Evolutionary conservation across 1,140 invertebrate genomes (phyloP).

Genomic region (Acyrthosiphon pisum): DNA sequence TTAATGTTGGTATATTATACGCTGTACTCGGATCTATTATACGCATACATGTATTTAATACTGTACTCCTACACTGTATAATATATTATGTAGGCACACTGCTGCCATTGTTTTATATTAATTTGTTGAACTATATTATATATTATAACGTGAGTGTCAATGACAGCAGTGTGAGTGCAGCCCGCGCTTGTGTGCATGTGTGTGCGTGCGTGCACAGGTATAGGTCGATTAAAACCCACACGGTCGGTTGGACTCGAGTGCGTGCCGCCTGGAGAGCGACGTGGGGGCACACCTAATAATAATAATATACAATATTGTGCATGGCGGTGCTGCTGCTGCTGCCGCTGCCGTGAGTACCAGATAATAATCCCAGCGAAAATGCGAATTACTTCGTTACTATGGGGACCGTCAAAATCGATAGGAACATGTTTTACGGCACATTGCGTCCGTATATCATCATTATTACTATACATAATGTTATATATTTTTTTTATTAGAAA

Average conservation of each 20-base stretch:
- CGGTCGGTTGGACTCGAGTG: constrained; percentile 27
- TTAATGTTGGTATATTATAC: neutral
- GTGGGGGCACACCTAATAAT: neutral
- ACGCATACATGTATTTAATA: neutral
- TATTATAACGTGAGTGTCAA: neutral
- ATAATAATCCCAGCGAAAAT: constrained; percentile 39
- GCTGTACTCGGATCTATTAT: neutral
- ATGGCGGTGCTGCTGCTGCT: neutral
- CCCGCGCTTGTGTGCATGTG: no score
- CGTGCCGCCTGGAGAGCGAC: neutral
- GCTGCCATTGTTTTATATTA: neutral
- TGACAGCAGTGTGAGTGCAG: neutral
- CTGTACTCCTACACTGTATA: neutral
- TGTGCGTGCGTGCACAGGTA: neutral
- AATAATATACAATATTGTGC: constrained; percentile 4
- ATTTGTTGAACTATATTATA: constrained; percentile 2
- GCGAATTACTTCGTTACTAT: constrained; percentile 45
- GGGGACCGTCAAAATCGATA: constrained; percentile 43
- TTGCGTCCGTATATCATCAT: constrained; percentile 10
- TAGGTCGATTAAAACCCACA: constrained; percentile 23
- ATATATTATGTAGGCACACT: neutral
- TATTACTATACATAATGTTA: neutral
- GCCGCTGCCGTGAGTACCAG: neutral
- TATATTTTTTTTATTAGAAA: neutral
- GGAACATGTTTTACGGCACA: constrained; percentile 42